Evolutionary conservation across 2,888 invertebrate genomes (phyloP).

Genomic region (Amphimallon solstitiale): DNA sequence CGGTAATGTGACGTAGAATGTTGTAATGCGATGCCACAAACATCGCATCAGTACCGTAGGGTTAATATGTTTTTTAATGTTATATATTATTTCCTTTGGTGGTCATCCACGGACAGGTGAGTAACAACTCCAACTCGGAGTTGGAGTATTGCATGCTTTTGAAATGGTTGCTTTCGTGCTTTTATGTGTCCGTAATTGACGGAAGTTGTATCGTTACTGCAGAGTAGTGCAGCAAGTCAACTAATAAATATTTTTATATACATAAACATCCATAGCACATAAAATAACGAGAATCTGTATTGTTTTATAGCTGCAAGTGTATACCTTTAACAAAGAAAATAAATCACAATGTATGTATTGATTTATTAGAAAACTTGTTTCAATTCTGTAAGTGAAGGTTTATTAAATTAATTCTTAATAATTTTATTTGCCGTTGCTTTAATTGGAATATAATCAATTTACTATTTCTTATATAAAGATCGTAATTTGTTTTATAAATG

Average conservation of each 20-base stretch:
- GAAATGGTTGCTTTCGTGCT: background rate
- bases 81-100: conserved; percentile 17
- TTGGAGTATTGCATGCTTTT: background rate
- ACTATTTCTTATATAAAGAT: too few species aligned
- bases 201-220: background rate
- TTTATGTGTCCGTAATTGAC: background rate
- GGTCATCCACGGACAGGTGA: background rate
- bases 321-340: too few species aligned
- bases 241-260: background rate
- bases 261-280: too few species aligned
- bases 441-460: too few species aligned
- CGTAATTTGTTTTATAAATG: too few species aligned
- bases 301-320: too few species aligned
- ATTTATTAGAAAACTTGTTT: too few species aligned
- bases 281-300: too few species aligned
- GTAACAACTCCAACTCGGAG: background rate
- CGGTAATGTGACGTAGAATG: conserved; percentile 45
- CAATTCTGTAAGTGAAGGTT: too few species aligned
- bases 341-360: too few species aligned
- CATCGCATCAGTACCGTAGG: conserved; percentile 24
- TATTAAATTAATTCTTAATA: too few species aligned
- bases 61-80: conserved; percentile 24
- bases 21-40: conserved; percentile 45
- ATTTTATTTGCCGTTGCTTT: too few species aligned
- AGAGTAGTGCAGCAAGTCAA: background rate